Base-by-base conservation (phyloP, 2,888 invertebrate species). In the Ophioninae sp. region DNA sequence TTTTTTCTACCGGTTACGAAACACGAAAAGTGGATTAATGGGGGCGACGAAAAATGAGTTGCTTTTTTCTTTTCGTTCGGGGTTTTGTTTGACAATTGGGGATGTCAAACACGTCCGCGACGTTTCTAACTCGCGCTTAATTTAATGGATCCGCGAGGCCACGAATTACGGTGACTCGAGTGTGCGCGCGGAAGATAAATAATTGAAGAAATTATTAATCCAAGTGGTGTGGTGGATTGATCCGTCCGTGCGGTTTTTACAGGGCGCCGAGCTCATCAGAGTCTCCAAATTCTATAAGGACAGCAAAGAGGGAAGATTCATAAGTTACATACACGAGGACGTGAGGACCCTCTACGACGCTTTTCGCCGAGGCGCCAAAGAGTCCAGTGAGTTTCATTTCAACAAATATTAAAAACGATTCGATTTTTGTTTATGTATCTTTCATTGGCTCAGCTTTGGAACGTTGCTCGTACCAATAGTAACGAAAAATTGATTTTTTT, bases 281-380 rank as follows among this genome's bases (percentile, higher is more conserved):
- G 97, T 97, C 84, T 98, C 98, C 74, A 97, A 97, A 93, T 97
- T 98, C 94, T 97, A 96, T 94, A 97, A 97, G 93, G 97, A 97
- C 90, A 96, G 97, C 85, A 97, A 97, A 93, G 97, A 96, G 89
- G 97, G 97, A 79, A 96, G 96, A 93, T 98, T 96, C 93, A 94
- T 97, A 86, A 96, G 96, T 91, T 97, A 95, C 93, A 94, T 98
- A 86, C 96, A 96, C 92, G 97, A 98, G 89, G 98, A 98, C 93
- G 96, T 97, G 79, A 95, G 95, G 91, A 99, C 99, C 74, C 94
- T 98, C 59, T 98, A 97, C 93, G 98, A 98, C 89, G 96, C 96
- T 86, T 98, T 98, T 93, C 96, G 98, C 88, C 95, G 97, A 93
- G 99, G 99, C 86, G 97, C 98, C 89, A 97, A 97, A 93, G 96